Conservation (phyloP, 2,113 vertebrate genomes). For the Pheucticus melanocephalus region DNA sequence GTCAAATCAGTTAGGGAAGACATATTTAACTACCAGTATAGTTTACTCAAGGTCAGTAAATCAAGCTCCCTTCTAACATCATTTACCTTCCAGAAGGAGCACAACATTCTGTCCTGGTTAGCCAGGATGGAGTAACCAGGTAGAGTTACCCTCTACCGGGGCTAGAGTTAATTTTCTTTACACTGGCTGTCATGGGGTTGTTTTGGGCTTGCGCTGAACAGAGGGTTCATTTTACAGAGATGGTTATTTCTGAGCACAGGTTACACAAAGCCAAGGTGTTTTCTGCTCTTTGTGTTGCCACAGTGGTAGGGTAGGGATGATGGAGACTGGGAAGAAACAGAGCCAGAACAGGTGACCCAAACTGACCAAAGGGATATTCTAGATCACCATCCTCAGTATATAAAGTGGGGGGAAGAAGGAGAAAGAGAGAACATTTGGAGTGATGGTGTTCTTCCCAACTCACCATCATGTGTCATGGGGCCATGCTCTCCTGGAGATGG, state of each 20-base stretch:
- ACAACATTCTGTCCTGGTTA: not conserved
- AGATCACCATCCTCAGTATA: not conserved
- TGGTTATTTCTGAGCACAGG: not conserved
- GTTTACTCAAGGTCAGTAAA: not conserved
- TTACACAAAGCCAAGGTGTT: not conserved
- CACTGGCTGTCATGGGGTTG: not conserved
- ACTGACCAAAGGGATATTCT: not conserved
- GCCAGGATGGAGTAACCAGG: too few species aligned
- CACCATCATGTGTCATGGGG: too few species aligned
- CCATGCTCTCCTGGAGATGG: not conserved
- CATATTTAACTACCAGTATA: not conserved
- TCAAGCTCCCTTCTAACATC: not conserved
- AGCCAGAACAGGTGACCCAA: not conserved
- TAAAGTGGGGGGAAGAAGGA: fast-evolving
- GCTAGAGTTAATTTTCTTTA: not conserved
- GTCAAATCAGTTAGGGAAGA: not conserved
- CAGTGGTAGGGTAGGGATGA: not conserved
- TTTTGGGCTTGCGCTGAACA: not conserved
- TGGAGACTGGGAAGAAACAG: not conserved
- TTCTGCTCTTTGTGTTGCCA: fast-evolving
- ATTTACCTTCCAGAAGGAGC: not conserved
- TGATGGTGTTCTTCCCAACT: not conserved
- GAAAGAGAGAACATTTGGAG: not conserved
- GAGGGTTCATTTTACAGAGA: not conserved
- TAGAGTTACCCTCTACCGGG: too few species aligned